These are phyloP conservation scores for Sminthurinus signatus DNA, from an alignment of 1,140 invertebrate species.

Conservation along the genomic window DNA sequence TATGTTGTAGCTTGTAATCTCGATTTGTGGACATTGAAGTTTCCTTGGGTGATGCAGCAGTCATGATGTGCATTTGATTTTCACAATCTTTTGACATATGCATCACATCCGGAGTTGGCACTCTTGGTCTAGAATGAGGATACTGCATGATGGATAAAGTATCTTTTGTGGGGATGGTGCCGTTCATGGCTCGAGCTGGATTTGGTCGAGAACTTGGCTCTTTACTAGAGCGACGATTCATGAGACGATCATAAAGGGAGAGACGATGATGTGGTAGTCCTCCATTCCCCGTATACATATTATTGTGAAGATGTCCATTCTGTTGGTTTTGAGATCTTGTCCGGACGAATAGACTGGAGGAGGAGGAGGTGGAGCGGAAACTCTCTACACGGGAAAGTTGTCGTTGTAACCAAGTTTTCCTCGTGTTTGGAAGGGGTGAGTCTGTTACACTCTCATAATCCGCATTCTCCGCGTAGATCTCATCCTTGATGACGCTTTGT, in stretches of 20 bases:
- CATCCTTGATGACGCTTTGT: constrained; percentile 57
- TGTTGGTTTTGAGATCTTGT: constrained; percentile 62
- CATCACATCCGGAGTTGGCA: constrained; percentile 76
- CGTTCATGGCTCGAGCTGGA: background rate
- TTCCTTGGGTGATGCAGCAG: background rate
- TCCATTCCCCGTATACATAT: background rate
- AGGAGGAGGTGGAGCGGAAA: constrained; percentile 69
- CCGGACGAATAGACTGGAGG: constrained; percentile 65
- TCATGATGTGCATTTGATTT: constrained; percentile 57
- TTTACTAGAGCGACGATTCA: constrained; percentile 63
- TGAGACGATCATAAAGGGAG: constrained; percentile 69
- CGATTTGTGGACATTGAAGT: too few relatives aligned
- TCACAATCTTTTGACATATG: too few relatives aligned
- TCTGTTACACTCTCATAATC: constrained; percentile 66
- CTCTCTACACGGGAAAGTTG: constrained; percentile 76
- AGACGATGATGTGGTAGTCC: constrained; percentile 54
- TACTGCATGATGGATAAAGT: background rate
- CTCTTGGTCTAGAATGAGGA: constrained; percentile 56
- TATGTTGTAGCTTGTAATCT: background rate
- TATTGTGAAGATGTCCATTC: constrained; percentile 54
- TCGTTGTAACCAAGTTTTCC: constrained; percentile 79
- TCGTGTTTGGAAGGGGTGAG: constrained; percentile 69
- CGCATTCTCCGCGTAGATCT: constrained; percentile 70
- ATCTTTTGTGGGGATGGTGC: background rate
- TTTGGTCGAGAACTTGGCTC: constrained; percentile 10